These are phyloP conservation scores for Pteropus rufus DNA, from an alignment of 2,797 vertebrate species.

Conservation along the genomic window DNA sequence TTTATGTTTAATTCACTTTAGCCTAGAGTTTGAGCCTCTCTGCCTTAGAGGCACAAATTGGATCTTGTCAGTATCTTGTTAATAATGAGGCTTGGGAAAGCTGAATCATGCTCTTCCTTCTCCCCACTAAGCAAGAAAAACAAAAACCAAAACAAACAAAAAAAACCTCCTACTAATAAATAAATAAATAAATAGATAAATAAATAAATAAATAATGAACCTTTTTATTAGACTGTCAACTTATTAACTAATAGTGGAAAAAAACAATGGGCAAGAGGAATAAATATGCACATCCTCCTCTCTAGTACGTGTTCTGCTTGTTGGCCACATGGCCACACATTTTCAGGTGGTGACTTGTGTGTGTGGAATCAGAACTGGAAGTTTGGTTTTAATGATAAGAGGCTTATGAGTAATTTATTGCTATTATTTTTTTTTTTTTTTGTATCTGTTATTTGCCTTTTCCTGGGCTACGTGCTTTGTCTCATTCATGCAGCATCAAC, in stretches of 20 bases:
- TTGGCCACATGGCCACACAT: neutral
- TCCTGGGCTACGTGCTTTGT: neutral
- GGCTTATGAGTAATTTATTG: neutral
- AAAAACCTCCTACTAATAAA: neutral
- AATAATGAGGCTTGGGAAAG: neutral
- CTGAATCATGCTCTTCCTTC: neutral
- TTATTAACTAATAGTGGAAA: neutral
- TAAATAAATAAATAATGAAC: neutral
- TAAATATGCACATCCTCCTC: neutral
- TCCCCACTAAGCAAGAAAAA: neutral
- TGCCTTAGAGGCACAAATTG: neutral
- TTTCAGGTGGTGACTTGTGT: neutral
- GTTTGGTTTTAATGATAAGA: neutral
- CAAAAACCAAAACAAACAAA: neutral
- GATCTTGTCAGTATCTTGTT: neutral
- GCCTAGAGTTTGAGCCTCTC: neutral
- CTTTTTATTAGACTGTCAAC: neutral
- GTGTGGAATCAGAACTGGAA: neutral
- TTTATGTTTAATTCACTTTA: neutral
- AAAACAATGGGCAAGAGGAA: neutral
- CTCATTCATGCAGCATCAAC: neutral
- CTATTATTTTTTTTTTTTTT: neutral
- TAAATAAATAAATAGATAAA: neutral
- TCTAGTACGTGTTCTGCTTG: neutral
- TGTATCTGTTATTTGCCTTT: neutral